These are phyloP conservation scores for Carollia perspicillata DNA, from an alignment of 2,113 vertebrate genomes.

Conservation along the genomic window DNA sequence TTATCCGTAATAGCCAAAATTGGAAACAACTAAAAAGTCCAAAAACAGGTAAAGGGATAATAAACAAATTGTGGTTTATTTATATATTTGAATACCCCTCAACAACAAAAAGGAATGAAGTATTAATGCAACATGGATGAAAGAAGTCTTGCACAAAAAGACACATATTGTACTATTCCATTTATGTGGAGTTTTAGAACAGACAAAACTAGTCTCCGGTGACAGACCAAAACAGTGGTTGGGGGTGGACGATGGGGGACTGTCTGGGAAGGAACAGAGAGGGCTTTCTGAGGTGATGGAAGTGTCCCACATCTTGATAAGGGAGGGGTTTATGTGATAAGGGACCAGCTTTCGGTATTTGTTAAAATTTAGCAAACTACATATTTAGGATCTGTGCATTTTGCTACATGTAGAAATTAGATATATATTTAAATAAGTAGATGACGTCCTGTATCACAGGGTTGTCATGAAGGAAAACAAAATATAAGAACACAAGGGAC, in stretches of 20 bases:
- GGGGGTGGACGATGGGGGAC: neutral
- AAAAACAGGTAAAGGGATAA: neutral
- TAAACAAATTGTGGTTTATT: neutral
- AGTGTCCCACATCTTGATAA: neutral
- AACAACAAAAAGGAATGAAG: neutral
- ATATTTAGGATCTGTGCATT: neutral
- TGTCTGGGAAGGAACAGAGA: neutral
- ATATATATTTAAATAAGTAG: neutral
- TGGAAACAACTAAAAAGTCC: neutral
- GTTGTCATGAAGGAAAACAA: neutral
- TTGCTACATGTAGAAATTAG: neutral
- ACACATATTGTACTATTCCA: neutral
- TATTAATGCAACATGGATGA: neutral
- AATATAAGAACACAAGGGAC: neutral
- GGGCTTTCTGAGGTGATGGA: neutral
- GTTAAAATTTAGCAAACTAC: neutral
- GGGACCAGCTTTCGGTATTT: neutral
- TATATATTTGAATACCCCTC: neutral
- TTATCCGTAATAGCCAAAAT: neutral
- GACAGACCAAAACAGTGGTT: neutral
- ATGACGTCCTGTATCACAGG: neutral
- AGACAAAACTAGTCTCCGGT: neutral
- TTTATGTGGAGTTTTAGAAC: neutral
- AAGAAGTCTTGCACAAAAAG: neutral
- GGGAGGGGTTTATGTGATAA: neutral